Conservation (phyloP, 2,888 invertebrate genomes). For the Zonitis immaculata region DNA sequence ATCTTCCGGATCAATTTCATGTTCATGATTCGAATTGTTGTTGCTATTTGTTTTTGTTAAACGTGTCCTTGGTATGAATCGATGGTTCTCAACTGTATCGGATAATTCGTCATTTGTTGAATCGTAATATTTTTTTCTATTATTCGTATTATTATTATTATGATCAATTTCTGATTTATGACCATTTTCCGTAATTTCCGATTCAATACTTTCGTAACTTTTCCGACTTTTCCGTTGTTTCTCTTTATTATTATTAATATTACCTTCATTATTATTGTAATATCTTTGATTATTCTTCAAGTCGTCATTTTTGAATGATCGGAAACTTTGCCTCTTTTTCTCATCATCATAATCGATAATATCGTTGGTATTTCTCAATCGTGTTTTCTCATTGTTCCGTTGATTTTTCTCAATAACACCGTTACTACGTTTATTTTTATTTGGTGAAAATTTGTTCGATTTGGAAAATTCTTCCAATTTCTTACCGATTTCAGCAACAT, state of each 20-base stretch:
- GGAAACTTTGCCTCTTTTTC: constrained; percentile 39
- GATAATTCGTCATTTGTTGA: constrained; percentile 45
- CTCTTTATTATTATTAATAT: constrained; percentile 27
- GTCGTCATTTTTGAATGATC: constrained; percentile 43
- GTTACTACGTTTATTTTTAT: constrained; percentile 34
- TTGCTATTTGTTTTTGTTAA: constrained; percentile 56
- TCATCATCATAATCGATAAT: constrained; percentile 35
- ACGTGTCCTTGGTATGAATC: constrained; percentile 67
- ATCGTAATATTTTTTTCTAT: constrained; percentile 39
- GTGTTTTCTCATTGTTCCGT: constrained; percentile 29
- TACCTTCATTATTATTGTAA: constrained; percentile 22
- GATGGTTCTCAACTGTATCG: constrained; percentile 50
- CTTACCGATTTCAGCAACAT: constrained; percentile 48
- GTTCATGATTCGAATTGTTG: constrained; percentile 41
- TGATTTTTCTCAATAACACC: constrained; percentile 34
- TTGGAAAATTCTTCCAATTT: constrained; percentile 48
- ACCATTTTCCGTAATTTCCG: constrained; percentile 27
- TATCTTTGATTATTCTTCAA: constrained; percentile 34
- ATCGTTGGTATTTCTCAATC: constrained; percentile 29
- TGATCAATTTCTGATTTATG: constrained; percentile 27
- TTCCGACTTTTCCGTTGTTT: constrained; percentile 37
- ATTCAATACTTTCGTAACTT: constrained; percentile 45
- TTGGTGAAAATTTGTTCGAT: constrained; percentile 44
- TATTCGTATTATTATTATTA: constrained; percentile 26
- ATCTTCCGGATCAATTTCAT: constrained; percentile 44